phyloP scores from a whole-genome alignment of 2,888 invertebrate genomes.

The Sphaerophoria rueppellii region DNA sequence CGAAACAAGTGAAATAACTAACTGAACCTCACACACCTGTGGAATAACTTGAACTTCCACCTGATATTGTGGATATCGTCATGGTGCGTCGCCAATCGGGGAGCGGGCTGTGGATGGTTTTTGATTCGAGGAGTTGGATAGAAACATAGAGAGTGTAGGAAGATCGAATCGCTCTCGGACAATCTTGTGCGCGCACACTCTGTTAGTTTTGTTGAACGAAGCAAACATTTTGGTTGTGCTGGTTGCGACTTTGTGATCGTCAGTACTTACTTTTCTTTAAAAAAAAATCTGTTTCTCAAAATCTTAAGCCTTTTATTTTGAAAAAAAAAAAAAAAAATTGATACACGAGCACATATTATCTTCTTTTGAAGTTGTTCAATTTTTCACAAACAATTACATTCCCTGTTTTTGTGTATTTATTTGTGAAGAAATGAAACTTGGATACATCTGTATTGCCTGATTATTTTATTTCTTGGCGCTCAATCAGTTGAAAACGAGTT shows the following conservation, averaged over 20 bases:
- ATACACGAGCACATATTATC: conserved; percentile 33
- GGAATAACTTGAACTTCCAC: conserved; percentile 72
- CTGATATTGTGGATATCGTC: conserved; percentile 33
- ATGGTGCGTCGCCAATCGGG: no score
- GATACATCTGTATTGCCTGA: conserved; percentile 10
- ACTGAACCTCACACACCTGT: conserved; percentile 71
- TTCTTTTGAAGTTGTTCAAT: conserved; percentile 50
- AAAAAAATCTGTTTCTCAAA: conserved; percentile 20
- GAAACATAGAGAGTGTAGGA: conserved; percentile 18
- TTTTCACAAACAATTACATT: conserved; percentile 35
- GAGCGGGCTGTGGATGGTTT: no score
- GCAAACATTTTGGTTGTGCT: conserved; percentile 69
- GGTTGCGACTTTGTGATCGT: conserved; percentile 42
- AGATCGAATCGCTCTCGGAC: conserved; percentile 55
- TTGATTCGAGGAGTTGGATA: conserved; percentile 7
- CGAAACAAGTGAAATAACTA: conserved; percentile 66
- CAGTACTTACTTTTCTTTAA: conserved; percentile 20
- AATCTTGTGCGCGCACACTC: conserved; percentile 72
- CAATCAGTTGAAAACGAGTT: conserved; percentile 65
- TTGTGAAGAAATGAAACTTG: conserved; percentile 8
- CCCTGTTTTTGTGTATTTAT: conserved; percentile 4
- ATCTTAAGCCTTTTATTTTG: conserved; percentile 18
- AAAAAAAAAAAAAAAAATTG: conserved; percentile 54
- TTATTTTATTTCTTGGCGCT: conserved; percentile 59
- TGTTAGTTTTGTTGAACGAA: conserved; percentile 69